Conservation (phyloP, 2,113 vertebrate species). For the Pyrgilauda ruficollis region DNA sequence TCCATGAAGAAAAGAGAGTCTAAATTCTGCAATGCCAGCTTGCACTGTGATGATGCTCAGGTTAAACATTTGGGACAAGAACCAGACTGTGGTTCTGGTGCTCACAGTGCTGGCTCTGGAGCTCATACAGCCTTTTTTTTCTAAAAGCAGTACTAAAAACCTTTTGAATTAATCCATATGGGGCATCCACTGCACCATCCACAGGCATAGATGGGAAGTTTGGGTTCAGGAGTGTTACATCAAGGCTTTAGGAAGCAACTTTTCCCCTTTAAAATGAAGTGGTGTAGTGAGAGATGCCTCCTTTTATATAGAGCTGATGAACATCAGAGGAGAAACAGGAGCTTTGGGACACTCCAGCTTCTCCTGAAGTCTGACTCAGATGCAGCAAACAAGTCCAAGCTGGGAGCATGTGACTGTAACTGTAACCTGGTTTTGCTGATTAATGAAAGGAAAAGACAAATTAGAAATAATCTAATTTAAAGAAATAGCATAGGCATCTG, state of each 20-base stretch:
- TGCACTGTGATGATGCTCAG: neutral
- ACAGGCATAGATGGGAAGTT: neutral
- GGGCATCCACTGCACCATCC: neutral
- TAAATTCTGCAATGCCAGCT: neutral
- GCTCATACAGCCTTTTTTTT: neutral
- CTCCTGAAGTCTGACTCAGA: neutral
- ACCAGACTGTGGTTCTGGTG: neutral
- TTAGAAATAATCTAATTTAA: neutral
- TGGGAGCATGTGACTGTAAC: neutral
- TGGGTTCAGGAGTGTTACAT: neutral
- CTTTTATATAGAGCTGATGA: neutral
- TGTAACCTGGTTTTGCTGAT: neutral
- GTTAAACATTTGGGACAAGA: neutral
- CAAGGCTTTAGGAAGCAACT: neutral
- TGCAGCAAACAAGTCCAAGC: neutral
- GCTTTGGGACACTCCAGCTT: neutral
- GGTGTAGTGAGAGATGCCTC: neutral
- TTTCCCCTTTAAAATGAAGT: neutral
- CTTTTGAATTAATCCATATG: neutral
- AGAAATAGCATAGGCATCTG: neutral
- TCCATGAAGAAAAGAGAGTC: neutral
- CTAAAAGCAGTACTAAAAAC: neutral
- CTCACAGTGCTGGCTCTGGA: neutral
- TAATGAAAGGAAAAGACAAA: neutral
- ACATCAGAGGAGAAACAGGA: neutral